Evolutionary conservation across 2,888 invertebrate genomes (phyloP).

Genomic region (Hyalella azteca): DNA sequence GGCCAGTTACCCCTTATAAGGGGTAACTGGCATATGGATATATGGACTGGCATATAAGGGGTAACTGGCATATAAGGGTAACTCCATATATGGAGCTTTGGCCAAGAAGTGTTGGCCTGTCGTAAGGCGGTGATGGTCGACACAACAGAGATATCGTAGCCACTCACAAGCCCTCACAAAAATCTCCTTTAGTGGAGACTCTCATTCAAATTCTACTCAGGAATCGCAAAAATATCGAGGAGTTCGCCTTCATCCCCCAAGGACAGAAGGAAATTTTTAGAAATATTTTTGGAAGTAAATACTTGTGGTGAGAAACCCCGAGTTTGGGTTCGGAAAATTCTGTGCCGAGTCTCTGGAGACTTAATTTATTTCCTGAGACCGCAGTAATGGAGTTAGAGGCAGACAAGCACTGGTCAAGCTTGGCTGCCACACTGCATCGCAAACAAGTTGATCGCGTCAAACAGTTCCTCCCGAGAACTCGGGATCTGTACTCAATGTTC

Average conservation of each 20-base stretch:
- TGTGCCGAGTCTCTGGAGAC: background rate
- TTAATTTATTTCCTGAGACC: no score
- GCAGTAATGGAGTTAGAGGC: no score
- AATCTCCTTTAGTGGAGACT: constrained; percentile 24
- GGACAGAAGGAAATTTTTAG: background rate
- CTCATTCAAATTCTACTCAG: constrained; percentile 31
- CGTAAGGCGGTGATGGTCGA: background rate
- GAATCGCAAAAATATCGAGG: constrained; percentile 25
- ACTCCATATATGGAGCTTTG: no score
- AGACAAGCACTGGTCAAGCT: no score
- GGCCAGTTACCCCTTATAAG: background rate
- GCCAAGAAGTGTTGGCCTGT: background rate
- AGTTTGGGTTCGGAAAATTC: background rate
- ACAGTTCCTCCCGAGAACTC: no score
- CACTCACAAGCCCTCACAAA: background rate
- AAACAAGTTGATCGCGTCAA: no score
- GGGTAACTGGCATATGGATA: no score
- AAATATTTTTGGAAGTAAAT: background rate
- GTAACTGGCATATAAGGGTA: no score
- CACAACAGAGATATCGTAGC: background rate
- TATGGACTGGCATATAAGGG: no score
- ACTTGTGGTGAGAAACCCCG: background rate
- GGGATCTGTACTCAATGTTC: no score
- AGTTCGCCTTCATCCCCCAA: constrained; percentile 21
- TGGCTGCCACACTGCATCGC: no score